Evolutionary conservation across 1,140 invertebrate species (phyloP).

Genomic region (Babylonia areolata): DNA sequence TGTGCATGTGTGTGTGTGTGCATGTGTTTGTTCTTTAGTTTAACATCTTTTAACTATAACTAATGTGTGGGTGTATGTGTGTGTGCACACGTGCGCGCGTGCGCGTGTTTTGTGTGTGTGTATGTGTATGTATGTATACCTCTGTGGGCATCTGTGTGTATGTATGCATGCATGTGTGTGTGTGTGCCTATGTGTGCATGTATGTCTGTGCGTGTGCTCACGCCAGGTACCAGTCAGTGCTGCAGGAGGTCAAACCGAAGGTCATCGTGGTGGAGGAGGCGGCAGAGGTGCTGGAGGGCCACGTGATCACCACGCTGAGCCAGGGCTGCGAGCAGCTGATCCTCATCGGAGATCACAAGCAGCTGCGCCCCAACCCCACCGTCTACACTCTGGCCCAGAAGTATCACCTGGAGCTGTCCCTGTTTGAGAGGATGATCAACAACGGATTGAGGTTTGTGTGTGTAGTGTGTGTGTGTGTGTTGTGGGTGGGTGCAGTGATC

Average conservation of each 20-base stretch:
- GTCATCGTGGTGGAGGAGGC: slow-evolving; percentile 74
- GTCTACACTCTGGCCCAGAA: slow-evolving; percentile 71
- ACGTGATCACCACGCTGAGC: slow-evolving; percentile 78
- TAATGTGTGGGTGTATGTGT: no score
- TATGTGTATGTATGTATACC: no score
- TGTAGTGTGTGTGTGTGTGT: neutral
- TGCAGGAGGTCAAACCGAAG: slow-evolving; percentile 62
- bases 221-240: slow-evolving; percentile 50
- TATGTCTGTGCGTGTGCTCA: no score
- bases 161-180: no score
- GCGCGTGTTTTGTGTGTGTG: no score
- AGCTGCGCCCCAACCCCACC: slow-evolving; percentile 76
- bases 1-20: no score
- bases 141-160: no score
- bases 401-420: slow-evolving; percentile 74
- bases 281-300: slow-evolving; percentile 74
- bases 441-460: slow-evolving; percentile 72
- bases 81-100: no score
- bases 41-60: no score
- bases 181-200: no score
- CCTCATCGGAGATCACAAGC: slow-evolving; percentile 85
- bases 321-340: slow-evolving; percentile 86
- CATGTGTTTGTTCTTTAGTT: no score
- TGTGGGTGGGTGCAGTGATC: no score
- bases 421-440: slow-evolving; percentile 75